Conservation (phyloP, 2,797 vertebrate genomes). For the Pygocentrus nattereri region DNA sequence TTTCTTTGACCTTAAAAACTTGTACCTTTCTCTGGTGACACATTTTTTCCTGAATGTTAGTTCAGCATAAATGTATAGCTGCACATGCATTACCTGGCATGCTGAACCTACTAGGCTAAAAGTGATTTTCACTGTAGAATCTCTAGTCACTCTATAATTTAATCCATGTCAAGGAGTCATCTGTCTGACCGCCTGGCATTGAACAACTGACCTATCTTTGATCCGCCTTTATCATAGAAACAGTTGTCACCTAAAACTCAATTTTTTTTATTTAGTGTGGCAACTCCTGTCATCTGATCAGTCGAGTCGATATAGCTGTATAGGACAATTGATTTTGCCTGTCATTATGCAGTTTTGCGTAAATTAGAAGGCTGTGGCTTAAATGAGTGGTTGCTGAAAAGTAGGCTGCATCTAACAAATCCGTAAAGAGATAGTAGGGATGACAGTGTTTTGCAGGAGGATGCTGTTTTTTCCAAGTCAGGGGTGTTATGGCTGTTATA, state of each 20-base stretch:
- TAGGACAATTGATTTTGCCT: neutral
- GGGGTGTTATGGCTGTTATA: slow-evolving; percentile 1
- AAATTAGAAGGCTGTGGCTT: neutral
- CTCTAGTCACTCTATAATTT: neutral
- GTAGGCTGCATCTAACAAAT: neutral
- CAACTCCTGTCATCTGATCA: neutral
- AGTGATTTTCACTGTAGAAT: neutral
- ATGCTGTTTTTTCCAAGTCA: slow-evolving; percentile 19
- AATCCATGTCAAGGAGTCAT: neutral
- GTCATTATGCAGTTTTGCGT: neutral
- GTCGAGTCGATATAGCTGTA: neutral
- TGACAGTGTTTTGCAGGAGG: neutral
- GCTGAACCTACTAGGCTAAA: too few species aligned
- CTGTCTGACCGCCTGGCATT: neutral
- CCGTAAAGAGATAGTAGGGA: neutral
- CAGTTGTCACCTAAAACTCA: neutral
- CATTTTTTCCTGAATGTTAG: too few species aligned
- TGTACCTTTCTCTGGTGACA: too few species aligned
- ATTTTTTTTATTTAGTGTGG: neutral
- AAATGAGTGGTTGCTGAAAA: neutral
- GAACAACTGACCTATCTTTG: neutral
- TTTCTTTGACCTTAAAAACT: too few species aligned
- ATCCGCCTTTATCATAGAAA: neutral
- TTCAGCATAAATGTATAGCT: too few species aligned
- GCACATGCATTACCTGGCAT: neutral